Base-by-base conservation (phyloP, 1,140 invertebrate species). In the Cyphomyrmex costatus region DNA sequence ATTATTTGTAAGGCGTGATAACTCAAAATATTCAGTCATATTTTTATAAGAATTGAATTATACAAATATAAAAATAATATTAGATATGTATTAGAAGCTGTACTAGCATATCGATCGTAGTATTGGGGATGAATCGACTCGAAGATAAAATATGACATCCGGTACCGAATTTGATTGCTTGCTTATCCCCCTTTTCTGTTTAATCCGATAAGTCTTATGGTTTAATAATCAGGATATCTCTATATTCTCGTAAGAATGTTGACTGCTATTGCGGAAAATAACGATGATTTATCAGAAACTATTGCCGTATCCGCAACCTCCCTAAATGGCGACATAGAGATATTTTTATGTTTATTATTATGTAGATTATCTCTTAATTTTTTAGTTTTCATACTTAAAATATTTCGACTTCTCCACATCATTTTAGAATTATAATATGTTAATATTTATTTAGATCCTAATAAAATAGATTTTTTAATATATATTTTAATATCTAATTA, bases 291-390 rank as follows among this genome's bases (percentile, higher is more conserved):
- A 12, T 73, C 24, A 58, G 36, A 83, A 74, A 56, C 58, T 74
- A 6, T 46, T 74, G 33, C 33, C 24, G 3, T 56, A 53, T 73
- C 30, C 24, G 51, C 30, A 73, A 21, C 6, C 30, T 74, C 80
- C 68, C 36, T 83, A 83, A 83, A 83, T 74, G 68, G 36, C n/a
- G 77, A 83, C 21, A 27, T 14, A 16, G 12, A 61, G 27, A 27
- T 60, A 14, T 14, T 14, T 60, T 61, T 27, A 61, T 8, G 5
- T 61, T 61, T 27, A 27, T 61, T 27, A n/a, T n/a, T 27, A 27
- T 61, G 12, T 61, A 7, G 14, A 61, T 56, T 61, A 61, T 61
- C n/a, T 56, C n/a, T 2, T n/a, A 56, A 27, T 14, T 27, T 60
- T 27, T 27, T 58, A 58, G 1, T 24, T 58, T 58, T 61, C 6